Percentiles rank a stretch among this genome's conserved stretches.
Conservation (phyloP, 2,888 invertebrate species). For the Norana najaformis region DNA sequence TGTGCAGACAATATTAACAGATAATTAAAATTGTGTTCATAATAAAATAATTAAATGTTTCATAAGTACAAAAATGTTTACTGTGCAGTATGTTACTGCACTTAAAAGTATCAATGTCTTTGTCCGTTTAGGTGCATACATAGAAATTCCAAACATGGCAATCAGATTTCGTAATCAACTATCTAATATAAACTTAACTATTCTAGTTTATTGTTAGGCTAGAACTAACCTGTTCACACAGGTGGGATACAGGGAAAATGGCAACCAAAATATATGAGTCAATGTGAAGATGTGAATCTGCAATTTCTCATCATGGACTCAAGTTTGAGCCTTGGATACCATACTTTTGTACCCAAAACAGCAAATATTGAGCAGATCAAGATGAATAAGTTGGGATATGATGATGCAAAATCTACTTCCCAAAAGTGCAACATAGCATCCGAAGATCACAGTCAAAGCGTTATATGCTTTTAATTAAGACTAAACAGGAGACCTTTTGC, state of each 20-base stretch:
- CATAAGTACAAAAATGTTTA: no score
- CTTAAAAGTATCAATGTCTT: no score
- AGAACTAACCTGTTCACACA: no score
- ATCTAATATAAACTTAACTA: no score
- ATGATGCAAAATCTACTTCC: neutral
- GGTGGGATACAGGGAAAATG: no score
- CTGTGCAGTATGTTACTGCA: no score
- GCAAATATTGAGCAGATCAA: neutral
- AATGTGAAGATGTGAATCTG: neutral
- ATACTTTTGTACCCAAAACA: neutral
- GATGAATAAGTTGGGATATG: neutral
- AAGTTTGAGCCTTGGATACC: neutral
- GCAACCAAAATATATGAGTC: no score
- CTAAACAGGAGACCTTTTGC: neutral
- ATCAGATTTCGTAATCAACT: no score
- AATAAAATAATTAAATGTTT: neutral
- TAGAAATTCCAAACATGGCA: no score
- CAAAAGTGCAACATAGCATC: neutral
- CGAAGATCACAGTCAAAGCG: neutral
- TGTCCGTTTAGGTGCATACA: no score
- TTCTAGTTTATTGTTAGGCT: no score
- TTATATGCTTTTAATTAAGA: neutral
- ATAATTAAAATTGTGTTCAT: neutral
- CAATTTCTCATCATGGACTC: neutral
- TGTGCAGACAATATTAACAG: neutral